These are phyloP conservation scores for Manacus vitellinus DNA, from an alignment of 2,113 vertebrate genomes.

Conservation along the genomic window DNA sequence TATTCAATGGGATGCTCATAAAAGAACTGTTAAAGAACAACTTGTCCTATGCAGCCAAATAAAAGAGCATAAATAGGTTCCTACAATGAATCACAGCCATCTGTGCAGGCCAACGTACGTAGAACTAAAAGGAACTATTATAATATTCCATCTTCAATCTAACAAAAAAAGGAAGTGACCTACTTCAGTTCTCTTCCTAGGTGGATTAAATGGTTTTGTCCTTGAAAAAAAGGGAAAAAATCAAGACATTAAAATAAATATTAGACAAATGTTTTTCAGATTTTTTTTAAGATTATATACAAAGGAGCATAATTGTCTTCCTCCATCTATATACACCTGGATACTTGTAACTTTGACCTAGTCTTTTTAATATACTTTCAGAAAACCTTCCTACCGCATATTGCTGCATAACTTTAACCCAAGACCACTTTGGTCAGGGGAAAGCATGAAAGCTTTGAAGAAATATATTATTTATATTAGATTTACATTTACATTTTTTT, in stretches of 20 bases:
- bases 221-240: not conserved
- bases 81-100: not conserved
- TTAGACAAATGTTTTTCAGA: not conserved
- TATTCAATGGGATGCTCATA: not conserved
- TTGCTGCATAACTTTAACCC: not conserved
- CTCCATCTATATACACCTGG: not conserved
- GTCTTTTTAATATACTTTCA: not conserved
- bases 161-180: not conserved
- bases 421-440: not conserved
- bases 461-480: not conserved
- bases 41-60: not conserved
- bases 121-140: conserved; percentile 4
- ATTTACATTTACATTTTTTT: not conserved
- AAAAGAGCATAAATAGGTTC: conserved; percentile 26
- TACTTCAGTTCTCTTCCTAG: not conserved
- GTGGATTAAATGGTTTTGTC: not conserved
- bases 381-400: not conserved
- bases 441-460: not conserved
- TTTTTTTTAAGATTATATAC: not conserved
- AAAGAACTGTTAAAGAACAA: conserved; percentile 24
- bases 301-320: not conserved
- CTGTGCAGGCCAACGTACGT: not conserved
- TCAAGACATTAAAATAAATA: not conserved
- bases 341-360: not conserved
- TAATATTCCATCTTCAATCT: not conserved